Percentiles rank a stretch among this genome's conserved stretches.
Evolutionary conservation across 2,113 vertebrate genomes (phyloP).

Genomic region (Lontra canadensis): DNA sequence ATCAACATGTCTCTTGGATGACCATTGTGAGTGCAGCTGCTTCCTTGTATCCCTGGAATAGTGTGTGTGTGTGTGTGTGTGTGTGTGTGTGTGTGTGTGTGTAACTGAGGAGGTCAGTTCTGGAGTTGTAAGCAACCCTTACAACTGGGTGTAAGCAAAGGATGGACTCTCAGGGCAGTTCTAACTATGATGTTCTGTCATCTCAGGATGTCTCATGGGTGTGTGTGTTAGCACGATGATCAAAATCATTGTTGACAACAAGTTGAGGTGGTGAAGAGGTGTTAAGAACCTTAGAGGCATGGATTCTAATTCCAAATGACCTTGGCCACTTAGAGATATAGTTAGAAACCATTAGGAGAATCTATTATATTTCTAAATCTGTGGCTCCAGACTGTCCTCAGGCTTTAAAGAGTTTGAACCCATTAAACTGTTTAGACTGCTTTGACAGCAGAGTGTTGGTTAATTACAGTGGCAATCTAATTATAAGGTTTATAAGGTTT

Average conservation of each 20-base stretch:
- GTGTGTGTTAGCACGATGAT: not conserved
- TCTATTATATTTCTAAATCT: slow-evolving; percentile 59
- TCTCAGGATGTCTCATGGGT: not conserved
- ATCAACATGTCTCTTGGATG: not conserved
- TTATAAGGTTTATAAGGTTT: slow-evolving; percentile 71
- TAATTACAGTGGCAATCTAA: slow-evolving; percentile 76
- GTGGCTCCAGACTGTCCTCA: slow-evolving; percentile 31
- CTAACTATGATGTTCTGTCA: not conserved
- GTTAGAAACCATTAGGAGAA: slow-evolving; percentile 31
- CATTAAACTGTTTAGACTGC: slow-evolving; percentile 56
- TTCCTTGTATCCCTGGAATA: not conserved
- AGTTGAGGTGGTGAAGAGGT: not conserved
- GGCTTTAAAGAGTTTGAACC: slow-evolving; percentile 42
- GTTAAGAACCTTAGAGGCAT: not conserved
- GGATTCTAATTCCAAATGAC: slow-evolving; percentile 39
- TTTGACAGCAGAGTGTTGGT: slow-evolving; percentile 65
- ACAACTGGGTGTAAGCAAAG: not conserved
- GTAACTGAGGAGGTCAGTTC: not conserved
- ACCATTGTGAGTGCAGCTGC: not conserved
- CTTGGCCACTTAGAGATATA: slow-evolving; percentile 1
- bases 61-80: not conserved
- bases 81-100: not conserved
- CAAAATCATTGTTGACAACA: slow-evolving; percentile 18
- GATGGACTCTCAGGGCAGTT: not conserved
- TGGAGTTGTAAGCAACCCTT: not conserved